These are phyloP conservation scores for Nannobrachium achirus DNA, from an alignment of 2,113 vertebrate species.

Conservation along the genomic window DNA sequence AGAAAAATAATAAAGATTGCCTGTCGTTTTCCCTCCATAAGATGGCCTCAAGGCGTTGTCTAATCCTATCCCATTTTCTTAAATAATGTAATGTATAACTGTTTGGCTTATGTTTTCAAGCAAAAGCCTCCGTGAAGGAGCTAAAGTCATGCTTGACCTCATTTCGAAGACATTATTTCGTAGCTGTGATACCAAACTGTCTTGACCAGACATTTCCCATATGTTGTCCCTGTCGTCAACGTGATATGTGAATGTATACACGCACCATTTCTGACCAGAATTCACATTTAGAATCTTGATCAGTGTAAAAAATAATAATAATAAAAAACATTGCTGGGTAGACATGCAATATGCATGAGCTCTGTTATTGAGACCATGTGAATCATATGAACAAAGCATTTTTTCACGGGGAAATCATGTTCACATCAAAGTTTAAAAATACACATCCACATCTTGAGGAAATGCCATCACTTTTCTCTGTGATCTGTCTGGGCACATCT, in stretches of 20 bases:
- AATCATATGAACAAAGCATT: slow-evolving; percentile 89
- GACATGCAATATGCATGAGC: slow-evolving; percentile 81
- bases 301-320: slow-evolving; percentile 26
- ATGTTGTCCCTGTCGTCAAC: slow-evolving; percentile 31
- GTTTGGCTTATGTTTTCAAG: slow-evolving; percentile 35
- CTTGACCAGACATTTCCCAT: slow-evolving; percentile 27
- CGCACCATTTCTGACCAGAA: slow-evolving; percentile 13
- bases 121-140: slow-evolving; percentile 15
- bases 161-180: slow-evolving; percentile 24
- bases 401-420: slow-evolving; percentile 86
- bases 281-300: slow-evolving; percentile 14
- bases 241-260: slow-evolving; percentile 1
- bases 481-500: slow-evolving; percentile 86
- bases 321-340: slow-evolving; percentile 29
- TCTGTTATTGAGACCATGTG: slow-evolving; percentile 86
- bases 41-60: slow-evolving; percentile 38
- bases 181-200: slow-evolving; percentile 29
- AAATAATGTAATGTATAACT: slow-evolving; percentile 39
- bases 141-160: slow-evolving; percentile 38
- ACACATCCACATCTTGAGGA: slow-evolving; percentile 85
- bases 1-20: slow-evolving; percentile 22
- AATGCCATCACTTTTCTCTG: slow-evolving; percentile 86
- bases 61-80: slow-evolving; percentile 31
- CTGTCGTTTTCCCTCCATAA: slow-evolving; percentile 26
- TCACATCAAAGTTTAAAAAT: slow-evolving; percentile 88